phyloP scores from a whole-genome alignment of 2,797 vertebrate species.

The Melopsittacus undulatus region DNA sequence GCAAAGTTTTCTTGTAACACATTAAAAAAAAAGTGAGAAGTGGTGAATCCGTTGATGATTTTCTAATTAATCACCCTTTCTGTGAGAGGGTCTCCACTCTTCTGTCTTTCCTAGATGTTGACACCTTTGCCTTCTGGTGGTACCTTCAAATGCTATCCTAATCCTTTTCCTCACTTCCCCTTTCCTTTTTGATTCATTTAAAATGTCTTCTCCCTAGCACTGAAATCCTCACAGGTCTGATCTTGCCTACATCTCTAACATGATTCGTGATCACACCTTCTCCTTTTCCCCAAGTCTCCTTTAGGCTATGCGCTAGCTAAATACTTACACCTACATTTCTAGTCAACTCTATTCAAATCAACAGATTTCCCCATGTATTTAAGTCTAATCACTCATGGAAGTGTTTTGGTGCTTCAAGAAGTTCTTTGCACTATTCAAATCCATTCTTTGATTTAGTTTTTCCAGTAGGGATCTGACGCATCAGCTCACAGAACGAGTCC shows the following conservation, averaged over 20 bases:
- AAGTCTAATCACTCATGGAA: not conserved
- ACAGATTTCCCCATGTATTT: not conserved
- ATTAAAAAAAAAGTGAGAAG: not conserved
- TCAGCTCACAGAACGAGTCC: not conserved
- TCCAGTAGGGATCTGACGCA: not conserved
- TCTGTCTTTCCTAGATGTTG: not conserved
- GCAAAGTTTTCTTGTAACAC: not conserved
- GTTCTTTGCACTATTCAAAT: not conserved
- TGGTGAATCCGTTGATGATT: not conserved
- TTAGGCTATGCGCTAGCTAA: conserved; percentile 5
- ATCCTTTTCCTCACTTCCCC: not conserved
- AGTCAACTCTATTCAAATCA: conserved; percentile 10
- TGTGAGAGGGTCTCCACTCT: not conserved
- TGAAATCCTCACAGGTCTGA: not conserved
- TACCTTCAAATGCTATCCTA: not conserved
- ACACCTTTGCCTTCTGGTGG: not conserved
- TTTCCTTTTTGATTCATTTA: not conserved
- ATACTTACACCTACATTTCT: conserved; percentile 39
- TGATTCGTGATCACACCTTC: conserved; percentile 57
- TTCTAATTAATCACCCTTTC: not conserved
- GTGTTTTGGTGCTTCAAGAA: not conserved
- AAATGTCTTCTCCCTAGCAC: not conserved
- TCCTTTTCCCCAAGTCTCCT: not conserved
- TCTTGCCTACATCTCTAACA: conserved; percentile 42
- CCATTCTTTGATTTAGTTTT: not conserved